Percentiles rank a stretch among this genome's conserved stretches.
Conservation (phyloP, 2,888 invertebrate species). For the Cephonodes hylas region DNA sequence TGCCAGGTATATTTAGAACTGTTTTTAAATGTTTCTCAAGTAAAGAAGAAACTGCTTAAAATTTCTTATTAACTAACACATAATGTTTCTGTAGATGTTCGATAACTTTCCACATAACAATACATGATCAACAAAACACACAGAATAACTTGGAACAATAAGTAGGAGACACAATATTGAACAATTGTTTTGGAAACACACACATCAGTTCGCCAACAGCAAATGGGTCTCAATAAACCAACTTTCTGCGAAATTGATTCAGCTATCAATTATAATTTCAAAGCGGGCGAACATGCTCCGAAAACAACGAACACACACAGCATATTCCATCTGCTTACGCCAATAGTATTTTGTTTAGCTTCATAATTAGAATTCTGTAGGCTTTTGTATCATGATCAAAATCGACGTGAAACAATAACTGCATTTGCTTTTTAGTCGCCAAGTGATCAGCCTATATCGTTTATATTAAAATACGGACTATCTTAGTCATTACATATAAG, state of each 20-base stretch:
- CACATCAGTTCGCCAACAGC: not conserved
- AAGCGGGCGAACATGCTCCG: not conserved
- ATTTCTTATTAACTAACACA: too few species aligned
- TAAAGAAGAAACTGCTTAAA: too few species aligned
- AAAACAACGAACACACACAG: not conserved
- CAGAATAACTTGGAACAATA: not conserved
- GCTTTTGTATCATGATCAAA: not conserved
- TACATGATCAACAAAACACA: too few species aligned
- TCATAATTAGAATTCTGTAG: not conserved
- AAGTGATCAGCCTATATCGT: too few species aligned
- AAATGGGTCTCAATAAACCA: not conserved
- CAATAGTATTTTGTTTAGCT: not conserved
- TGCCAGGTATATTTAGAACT: too few species aligned
- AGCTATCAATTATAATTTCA: not conserved
- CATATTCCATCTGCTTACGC: not conserved
- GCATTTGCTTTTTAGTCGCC: too few species aligned
- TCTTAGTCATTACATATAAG: too few species aligned
- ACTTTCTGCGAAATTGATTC: not conserved
- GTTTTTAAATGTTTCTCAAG: too few species aligned
- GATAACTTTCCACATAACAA: too few species aligned
- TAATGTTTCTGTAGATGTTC: too few species aligned
- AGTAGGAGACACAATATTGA: not conserved
- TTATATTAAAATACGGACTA: too few species aligned
- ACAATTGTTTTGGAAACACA: constrained; percentile 10
- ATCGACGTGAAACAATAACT: too few species aligned